Base-by-base conservation (phyloP, 2,113 vertebrate genomes). In the Gobiocypris rarus region DNA sequence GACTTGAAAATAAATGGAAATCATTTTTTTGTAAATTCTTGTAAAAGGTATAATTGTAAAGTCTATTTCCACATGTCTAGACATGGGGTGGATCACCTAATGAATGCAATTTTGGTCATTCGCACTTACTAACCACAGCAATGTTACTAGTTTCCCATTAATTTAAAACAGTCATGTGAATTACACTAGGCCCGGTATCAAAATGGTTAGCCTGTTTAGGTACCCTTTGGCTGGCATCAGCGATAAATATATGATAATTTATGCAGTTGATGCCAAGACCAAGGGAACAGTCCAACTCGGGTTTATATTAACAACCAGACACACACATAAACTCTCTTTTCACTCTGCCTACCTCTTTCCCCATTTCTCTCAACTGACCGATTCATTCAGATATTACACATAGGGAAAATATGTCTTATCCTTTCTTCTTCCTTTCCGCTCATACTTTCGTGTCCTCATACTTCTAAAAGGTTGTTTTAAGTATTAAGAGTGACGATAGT, bases 201-300 rank as follows among this genome's bases (percentile, higher is more conserved):
- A 61, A 14, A 73, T 61, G 41, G 67, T 52, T 31, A 65, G 31
- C 24, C 28, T 50, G 26, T 9, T 24, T 8, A 17, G 43, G 24
- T 65, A 41, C 9, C 9, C 50, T 81, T 41, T 69, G 34, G 28
- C 83, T 75, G 89, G 81, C 82, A 75, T 87, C 28, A 58, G 91
- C 86, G 90, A 87, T 93, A 92, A 91, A 88, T 91, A 89, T 88
- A 87, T 70, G 90, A 89, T 89, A 88, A 93, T 92, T 93, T 89
- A 87, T 91, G 90, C 90, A 85, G 86, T 76, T 82, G 73, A 79
- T 38, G 83, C 79, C 82, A 91, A 92, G 89, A 83, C 89, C 89
- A 8, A 14, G 83, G 91, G 89, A 90, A 88, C 86, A 89, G 91
- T 89, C 84, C 65, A 85, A 28, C 59, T 76, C 19, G 54, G 52